A percentile compares a stretch with the other conserved stretches of the same genome.
Evolutionary conservation across 2,113 vertebrate genomes (phyloP).

Genomic region (Cynocephalus volans): DNA sequence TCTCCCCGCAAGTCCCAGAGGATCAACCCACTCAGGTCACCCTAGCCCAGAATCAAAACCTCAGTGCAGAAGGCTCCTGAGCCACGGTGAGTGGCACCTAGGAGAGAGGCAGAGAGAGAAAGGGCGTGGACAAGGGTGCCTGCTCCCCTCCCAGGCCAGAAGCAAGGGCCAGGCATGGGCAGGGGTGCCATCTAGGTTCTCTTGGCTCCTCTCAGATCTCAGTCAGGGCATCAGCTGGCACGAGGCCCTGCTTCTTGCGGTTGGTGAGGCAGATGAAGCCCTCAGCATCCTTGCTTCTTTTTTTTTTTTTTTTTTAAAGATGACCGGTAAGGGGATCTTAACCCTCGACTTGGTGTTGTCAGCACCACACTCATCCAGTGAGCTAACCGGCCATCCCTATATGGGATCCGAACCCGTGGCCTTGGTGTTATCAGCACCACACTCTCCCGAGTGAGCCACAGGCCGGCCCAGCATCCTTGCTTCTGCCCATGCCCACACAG

Average conservation of each 20-base stretch:
- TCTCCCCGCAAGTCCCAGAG: slow-evolving; percentile 34
- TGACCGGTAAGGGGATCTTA: too few relatives aligned
- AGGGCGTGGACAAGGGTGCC: slow-evolving; percentile 40
- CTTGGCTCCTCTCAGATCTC: slow-evolving; percentile 91
- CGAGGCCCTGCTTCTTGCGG: slow-evolving; percentile 95
- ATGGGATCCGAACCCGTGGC: too few relatives aligned
- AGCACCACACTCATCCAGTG: too few relatives aligned
- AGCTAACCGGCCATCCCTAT: too few relatives aligned
- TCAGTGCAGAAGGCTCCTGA: slow-evolving; percentile 57
- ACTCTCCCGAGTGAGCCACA: too few relatives aligned
- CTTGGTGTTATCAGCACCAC: too few relatives aligned
- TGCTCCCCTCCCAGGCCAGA: slow-evolving; percentile 48
- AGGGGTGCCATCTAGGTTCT: slow-evolving; percentile 34
- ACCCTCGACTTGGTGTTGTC: too few relatives aligned
- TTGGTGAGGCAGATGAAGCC: slow-evolving; percentile 94
- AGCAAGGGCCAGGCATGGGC: background rate
- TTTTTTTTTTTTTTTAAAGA: too few relatives aligned
- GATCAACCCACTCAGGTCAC: slow-evolving; percentile 34
- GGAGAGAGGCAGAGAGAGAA: slow-evolving; percentile 57
- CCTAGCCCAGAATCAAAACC: slow-evolving; percentile 60
- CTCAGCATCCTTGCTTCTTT: slow-evolving; percentile 91
- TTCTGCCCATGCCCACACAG: slow-evolving; percentile 93
- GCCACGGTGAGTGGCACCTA: slow-evolving; percentile 35
- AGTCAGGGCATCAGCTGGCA: slow-evolving; percentile 93
- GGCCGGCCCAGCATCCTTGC: slow-evolving; percentile 90